Conservation (phyloP, 2,113 vertebrate genomes). For the Paradisaea rubra region DNA sequence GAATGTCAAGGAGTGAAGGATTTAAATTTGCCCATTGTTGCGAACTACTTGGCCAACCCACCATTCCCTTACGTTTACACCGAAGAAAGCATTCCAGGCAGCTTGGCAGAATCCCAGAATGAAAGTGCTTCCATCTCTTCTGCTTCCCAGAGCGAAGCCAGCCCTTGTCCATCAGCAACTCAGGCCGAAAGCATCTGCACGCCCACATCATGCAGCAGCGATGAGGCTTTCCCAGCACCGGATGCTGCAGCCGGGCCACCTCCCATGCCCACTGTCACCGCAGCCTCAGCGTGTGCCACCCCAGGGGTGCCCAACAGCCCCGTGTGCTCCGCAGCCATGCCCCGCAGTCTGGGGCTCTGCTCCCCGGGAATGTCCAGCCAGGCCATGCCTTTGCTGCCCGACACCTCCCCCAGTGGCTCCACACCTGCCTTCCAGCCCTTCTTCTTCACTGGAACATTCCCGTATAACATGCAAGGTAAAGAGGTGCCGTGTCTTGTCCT, state of each 20-base stretch:
- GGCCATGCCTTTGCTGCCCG: constrained; percentile 10
- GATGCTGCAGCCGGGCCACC: not conserved
- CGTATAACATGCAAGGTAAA: constrained; percentile 81
- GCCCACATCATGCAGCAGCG: not conserved
- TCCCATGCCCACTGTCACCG: fast-evolving
- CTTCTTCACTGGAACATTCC: constrained; percentile 84
- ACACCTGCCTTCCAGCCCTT: constrained; percentile 80
- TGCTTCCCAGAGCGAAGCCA: constrained; percentile 21
- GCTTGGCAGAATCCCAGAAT: constrained; percentile 45
- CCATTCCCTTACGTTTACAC: constrained; percentile 67
- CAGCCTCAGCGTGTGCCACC: not conserved
- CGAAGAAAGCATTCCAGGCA: constrained; percentile 51
- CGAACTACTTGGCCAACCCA: constrained; percentile 73
- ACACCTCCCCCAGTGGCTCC: constrained; percentile 47
- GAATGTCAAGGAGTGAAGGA: constrained; percentile 70
- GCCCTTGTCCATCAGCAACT: not conserved
- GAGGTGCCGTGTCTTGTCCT: fast-evolving
- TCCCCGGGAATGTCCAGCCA: fast-evolving
- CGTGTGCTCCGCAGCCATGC: fast-evolving
- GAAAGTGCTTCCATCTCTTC: constrained; percentile 62
- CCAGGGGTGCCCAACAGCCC: not conserved
- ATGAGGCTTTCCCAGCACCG: not conserved
- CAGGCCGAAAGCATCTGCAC: not conserved
- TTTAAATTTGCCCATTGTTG: constrained; percentile 73
- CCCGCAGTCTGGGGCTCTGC: not conserved